Evolutionary conservation across 2,113 vertebrate species (phyloP).

Genomic region (Lates calcarifer): DNA sequence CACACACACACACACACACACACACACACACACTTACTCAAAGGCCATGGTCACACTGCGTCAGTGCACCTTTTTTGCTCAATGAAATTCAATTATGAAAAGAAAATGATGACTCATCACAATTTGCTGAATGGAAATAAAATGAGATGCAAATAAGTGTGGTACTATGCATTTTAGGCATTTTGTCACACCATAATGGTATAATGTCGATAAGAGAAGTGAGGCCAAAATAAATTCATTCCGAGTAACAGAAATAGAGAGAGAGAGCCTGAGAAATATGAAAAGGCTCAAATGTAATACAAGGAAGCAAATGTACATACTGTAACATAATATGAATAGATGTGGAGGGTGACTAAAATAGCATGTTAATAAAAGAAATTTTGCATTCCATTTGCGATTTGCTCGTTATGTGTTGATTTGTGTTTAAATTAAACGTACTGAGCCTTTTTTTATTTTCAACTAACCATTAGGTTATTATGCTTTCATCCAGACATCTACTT

Average conservation of each 20-base stretch:
- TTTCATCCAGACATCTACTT: slow-evolving; percentile 38
- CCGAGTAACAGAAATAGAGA: slow-evolving; percentile 33
- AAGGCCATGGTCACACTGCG: slow-evolving; percentile 29
- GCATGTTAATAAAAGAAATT: slow-evolving; percentile 9
- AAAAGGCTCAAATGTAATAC: slow-evolving; percentile 46
- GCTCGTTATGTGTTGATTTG: slow-evolving; percentile 31
- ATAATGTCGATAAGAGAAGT: slow-evolving; percentile 72
- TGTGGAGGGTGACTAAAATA: slow-evolving; percentile 19
- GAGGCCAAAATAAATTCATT: slow-evolving; percentile 68
- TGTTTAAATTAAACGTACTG: slow-evolving; percentile 33
- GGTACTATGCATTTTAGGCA: slow-evolving; percentile 72
- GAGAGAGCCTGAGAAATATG: slow-evolving; percentile 29
- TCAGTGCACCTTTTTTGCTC: slow-evolving; percentile 54
- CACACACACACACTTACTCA: slow-evolving; percentile 2
- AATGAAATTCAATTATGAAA: slow-evolving; percentile 77
- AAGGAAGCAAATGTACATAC: slow-evolving; percentile 5
- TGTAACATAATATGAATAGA: slow-evolving; percentile 33
- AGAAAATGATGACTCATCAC: slow-evolving; percentile 75
- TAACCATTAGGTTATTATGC: slow-evolving; percentile 31
- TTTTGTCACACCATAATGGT: slow-evolving; percentile 76
- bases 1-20: not conserved
- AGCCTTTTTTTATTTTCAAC: slow-evolving; percentile 25
- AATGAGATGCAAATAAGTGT: slow-evolving; percentile 82
- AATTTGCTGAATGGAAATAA: slow-evolving; percentile 72
- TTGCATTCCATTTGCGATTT: slow-evolving; percentile 22